Conservation (phyloP, 2,797 vertebrate genomes). For the Catostomus latipinnis region DNA sequence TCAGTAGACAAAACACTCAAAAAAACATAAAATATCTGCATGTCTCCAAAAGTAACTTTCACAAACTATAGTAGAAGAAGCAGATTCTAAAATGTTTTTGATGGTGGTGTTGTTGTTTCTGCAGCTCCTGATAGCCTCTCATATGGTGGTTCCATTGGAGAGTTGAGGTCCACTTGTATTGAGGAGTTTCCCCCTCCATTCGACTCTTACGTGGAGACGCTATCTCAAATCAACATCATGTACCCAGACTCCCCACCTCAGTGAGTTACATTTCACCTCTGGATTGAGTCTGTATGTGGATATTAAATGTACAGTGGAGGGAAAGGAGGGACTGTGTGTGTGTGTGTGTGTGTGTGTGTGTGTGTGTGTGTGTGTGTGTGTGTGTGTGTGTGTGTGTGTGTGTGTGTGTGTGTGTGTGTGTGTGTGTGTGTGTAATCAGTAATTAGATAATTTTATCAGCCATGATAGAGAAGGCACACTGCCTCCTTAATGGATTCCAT, state of each 20-base stretch:
- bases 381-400: too few relatives aligned
- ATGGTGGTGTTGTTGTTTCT: constrained; percentile 23
- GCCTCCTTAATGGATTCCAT: constrained; percentile 23
- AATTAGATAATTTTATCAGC: constrained; percentile 44
- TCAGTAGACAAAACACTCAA: too few relatives aligned
- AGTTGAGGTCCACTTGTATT: constrained; percentile 85
- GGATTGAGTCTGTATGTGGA: background rate
- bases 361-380: too few relatives aligned
- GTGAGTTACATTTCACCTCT: constrained; percentile 75
- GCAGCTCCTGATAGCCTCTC: constrained; percentile 87
- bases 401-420: too few relatives aligned
- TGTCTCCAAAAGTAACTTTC: background rate
- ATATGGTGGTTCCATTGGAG: constrained; percentile 84
- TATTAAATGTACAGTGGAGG: background rate
- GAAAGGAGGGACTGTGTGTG: background rate
- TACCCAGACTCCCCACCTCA: constrained; percentile 89
- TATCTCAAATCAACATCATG: constrained; percentile 80
- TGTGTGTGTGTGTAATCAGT: constrained; percentile 8
- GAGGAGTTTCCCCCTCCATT: constrained; percentile 84
- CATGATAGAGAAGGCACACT: constrained; percentile 19
- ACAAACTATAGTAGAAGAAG: background rate
- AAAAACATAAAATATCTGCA: background rate
- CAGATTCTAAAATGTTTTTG: background rate
- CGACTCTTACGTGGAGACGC: constrained; percentile 83
- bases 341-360: background rate